phyloP scores from a whole-genome alignment of 2,113 vertebrate genomes.

The Cottus gobio region DNA sequence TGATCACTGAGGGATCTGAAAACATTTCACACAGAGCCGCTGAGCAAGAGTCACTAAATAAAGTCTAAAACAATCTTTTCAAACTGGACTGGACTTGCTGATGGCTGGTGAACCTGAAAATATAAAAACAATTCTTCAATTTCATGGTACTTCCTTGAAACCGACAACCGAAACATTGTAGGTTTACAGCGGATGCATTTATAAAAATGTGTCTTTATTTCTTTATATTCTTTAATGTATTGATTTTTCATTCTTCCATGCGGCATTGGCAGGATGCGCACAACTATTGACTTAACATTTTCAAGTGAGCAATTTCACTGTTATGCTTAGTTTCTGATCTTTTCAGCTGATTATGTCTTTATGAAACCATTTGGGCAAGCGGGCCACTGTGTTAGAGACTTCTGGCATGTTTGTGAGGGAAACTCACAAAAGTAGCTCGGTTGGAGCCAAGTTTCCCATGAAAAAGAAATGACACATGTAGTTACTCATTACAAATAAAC shows the following conservation, averaged over 20 bases:
- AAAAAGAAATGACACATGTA: conserved; percentile 58
- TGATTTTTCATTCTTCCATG: not conserved
- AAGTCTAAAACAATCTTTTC: not conserved
- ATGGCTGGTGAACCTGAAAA: not conserved
- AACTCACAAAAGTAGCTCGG: conserved; percentile 33
- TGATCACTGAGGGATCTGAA: not conserved
- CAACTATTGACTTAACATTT: not conserved
- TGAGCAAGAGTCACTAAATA: not conserved
- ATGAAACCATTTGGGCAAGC: conserved; percentile 12
- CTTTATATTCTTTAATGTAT: not conserved
- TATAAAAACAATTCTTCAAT: not conserved
- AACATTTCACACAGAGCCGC: not conserved
- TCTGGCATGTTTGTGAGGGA: conserved; percentile 34
- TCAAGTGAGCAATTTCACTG: not conserved
- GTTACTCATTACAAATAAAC: conserved; percentile 65
- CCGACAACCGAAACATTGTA: not conserved
- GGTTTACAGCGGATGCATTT: not conserved
- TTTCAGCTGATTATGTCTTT: conserved; percentile 30
- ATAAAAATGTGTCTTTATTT: not conserved
- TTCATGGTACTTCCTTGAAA: not conserved
- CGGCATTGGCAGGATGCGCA: not conserved
- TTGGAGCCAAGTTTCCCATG: conserved; percentile 64
- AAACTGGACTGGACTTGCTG: not conserved
- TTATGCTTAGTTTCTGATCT: conserved; percentile 28
- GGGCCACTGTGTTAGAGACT: conserved; percentile 22